Evolutionary conservation across 2,797 vertebrate species (phyloP).

Genomic region (Urocyon cinereoargenteus): DNA sequence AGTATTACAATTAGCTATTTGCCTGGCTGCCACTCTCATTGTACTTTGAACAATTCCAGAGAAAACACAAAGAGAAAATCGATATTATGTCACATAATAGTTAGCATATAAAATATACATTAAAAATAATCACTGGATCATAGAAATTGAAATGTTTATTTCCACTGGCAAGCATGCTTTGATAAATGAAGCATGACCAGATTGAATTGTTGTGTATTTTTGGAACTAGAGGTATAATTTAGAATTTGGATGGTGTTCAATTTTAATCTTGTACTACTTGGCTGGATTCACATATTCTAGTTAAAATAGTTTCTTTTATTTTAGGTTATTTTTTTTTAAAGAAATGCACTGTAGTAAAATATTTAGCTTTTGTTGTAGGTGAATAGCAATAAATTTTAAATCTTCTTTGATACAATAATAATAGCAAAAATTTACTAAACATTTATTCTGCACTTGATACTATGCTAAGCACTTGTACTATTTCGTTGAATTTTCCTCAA

Average conservation of each 20-base stretch:
- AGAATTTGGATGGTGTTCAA: conserved; percentile 67
- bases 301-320: conserved; percentile 62
- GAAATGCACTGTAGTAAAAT: conserved; percentile 46
- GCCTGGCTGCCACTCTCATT: background rate
- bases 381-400: conserved; percentile 24
- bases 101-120: conserved; percentile 37
- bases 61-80: conserved; percentile 43
- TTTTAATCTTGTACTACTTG: conserved; percentile 71
- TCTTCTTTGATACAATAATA: conserved; percentile 31
- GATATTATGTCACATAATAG: conserved; percentile 38
- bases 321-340: conserved; percentile 19
- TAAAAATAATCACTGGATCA: conserved; percentile 33
- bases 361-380: conserved; percentile 43
- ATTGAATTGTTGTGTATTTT: conserved; percentile 52
- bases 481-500: background rate
- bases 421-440: conserved; percentile 14
- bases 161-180: conserved; percentile 51
- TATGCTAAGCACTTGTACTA: background rate
- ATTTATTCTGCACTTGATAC: background rate
- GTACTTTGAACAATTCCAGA: conserved; percentile 17
- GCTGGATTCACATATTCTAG: conserved; percentile 15
- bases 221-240: conserved; percentile 57
- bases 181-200: conserved; percentile 63
- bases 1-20: background rate
- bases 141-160: conserved; percentile 62